phyloP scores from a whole-genome alignment of 1,140 invertebrate genomes.

The Euglossa dilemma region DNA sequence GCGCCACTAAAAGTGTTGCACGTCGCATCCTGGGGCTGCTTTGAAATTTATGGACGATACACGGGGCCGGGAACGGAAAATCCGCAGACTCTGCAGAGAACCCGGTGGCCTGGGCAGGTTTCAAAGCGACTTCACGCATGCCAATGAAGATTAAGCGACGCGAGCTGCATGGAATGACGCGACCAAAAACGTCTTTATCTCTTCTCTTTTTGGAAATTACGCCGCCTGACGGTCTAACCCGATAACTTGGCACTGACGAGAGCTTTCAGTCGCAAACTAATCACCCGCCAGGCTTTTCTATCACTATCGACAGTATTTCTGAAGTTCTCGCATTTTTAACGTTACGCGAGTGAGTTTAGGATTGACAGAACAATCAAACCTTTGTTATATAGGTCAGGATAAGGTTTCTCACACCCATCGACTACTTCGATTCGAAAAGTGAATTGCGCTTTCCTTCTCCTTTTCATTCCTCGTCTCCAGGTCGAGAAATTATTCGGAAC shows the following conservation, averaged over 20 bases:
- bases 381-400: too few species aligned
- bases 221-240: background rate
- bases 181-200: background rate
- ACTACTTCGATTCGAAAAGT: too few species aligned
- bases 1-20: conserved; percentile 54
- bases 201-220: conserved; percentile 10
- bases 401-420: too few species aligned
- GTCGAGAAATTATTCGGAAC: background rate
- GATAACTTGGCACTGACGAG: background rate
- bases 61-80: conserved; percentile 26
- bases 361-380: too few species aligned
- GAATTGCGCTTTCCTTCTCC: too few species aligned
- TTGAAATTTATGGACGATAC: conserved; percentile 60
- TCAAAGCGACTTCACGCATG: conserved; percentile 60
- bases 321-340: too few species aligned
- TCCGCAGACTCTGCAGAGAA: conserved; percentile 34
- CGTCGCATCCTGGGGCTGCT: conserved; percentile 47
- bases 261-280: too few species aligned
- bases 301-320: background rate
- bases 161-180: conserved; percentile 4
- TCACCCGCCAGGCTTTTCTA: background rate
- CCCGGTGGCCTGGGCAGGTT: conserved; percentile 1
- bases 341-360: too few species aligned
- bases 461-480: background rate
- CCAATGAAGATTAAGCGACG: conserved; percentile 54